These are phyloP conservation scores for Columba janthina DNA, from an alignment of 2,113 vertebrate species.

Conservation along the genomic window DNA sequence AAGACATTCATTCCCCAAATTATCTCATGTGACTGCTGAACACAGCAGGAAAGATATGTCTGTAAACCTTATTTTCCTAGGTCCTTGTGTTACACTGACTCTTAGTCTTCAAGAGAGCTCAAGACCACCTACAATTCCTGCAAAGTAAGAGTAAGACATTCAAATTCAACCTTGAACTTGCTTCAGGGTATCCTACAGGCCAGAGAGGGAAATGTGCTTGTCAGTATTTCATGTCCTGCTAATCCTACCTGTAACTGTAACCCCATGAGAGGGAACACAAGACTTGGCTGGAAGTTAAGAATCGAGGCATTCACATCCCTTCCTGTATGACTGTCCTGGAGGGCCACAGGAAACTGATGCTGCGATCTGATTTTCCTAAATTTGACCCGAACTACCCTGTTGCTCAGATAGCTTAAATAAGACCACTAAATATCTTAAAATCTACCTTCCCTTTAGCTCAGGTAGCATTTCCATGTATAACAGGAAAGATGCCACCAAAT, in stretches of 20 bases:
- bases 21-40: not conserved
- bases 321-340: not conserved
- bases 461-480: not conserved
- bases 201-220: not conserved
- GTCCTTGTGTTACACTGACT: fast-evolving
- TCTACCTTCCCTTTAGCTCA: not conserved
- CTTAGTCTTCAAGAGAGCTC: not conserved
- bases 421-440: not conserved
- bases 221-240: not conserved
- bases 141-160: not conserved
- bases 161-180: not conserved
- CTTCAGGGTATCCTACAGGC: not conserved
- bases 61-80: not conserved
- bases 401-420: not conserved
- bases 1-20: not conserved
- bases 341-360: not conserved
- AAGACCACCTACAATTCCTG: not conserved
- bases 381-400: not conserved
- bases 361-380: not conserved
- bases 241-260: not conserved
- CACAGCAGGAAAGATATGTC: not conserved
- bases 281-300: not conserved
- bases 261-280: not conserved
- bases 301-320: not conserved
- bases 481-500: not conserved